Evolutionary conservation across 2,888 invertebrate species (phyloP), one percentile per base, ranked within the genome.

Genomic region (Hemithea aestivaria): DNA sequence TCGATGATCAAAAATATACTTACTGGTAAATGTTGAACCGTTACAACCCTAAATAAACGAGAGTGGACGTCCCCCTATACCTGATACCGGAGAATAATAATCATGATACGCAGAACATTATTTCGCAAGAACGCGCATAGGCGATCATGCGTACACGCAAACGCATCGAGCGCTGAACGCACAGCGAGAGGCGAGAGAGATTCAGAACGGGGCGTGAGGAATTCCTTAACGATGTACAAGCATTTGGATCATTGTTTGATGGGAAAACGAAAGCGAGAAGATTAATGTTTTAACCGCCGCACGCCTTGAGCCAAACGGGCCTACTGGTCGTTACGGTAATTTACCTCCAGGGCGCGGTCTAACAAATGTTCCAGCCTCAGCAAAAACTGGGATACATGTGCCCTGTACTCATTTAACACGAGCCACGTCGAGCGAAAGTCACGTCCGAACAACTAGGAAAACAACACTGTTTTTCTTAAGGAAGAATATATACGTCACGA

Each of bases 161-260:
- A 16, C 16, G 16, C 16, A 22, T 20, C 11, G 23, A 27, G 35
- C 25, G 40, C 32, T 9, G 23, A 27, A 32, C 25, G 40, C 32
- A 36, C 16, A 27, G 35, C 25, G 16, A 16, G n/a, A n/a, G n/a
- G n/a, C 16, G 40, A 32, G 32, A 35, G 35, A 40, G 11, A 28
- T 35, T 30, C 23, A 24, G 25, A 32, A 20, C 27, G 20, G 34
- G 35, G 31, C 32, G 40, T 36, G 10, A 21, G 25, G 40, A 35
- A 32, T 40, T 35, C 32, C 28, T 29, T 37, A 35, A 32, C 31
- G 35, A 40, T 39, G 22, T 21, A 36, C 21, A 35, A 32, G 28
- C 35, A 35, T 33, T 43, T 35, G 34, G 38, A 43, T 33, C 32
- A 44, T 33, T 35, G 25, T 35, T 40, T 31, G 45, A 40, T 34